A percentile compares a stretch with the other conserved stretches of the same genome.
phyloP scores from a whole-genome alignment of 2,888 invertebrate species.

The Pemphredon lugubris region DNA sequence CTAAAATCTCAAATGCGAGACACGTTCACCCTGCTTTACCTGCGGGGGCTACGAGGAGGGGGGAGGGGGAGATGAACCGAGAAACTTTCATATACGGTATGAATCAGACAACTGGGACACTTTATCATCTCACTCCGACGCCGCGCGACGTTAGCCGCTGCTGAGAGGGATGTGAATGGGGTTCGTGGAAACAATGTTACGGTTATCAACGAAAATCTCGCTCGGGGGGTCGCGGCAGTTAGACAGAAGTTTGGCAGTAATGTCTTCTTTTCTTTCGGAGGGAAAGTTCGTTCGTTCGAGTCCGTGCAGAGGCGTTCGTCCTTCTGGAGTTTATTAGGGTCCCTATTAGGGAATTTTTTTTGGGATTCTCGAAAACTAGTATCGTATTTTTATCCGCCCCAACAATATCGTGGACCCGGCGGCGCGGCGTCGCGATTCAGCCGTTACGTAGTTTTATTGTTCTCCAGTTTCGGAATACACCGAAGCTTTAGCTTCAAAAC shows the following conservation, averaged over 20 bases:
- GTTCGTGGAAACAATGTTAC: constrained; percentile 61
- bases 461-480: too few species aligned
- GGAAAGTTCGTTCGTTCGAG: too few species aligned
- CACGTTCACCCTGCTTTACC: constrained; percentile 40
- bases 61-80: background rate
- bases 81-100: constrained; percentile 31
- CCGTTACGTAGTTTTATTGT: too few species aligned
- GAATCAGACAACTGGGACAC: constrained; percentile 55
- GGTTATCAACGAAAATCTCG: constrained; percentile 42
- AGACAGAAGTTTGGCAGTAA: background rate
- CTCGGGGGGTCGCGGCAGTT: background rate
- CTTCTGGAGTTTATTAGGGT: too few species aligned
- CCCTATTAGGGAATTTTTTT: too few species aligned
- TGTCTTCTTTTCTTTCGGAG: background rate
- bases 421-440: too few species aligned
- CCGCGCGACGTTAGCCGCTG: constrained; percentile 11
- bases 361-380: too few species aligned
- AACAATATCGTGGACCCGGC: too few species aligned
- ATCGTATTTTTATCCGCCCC: too few species aligned
- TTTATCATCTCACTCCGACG: constrained; percentile 52
- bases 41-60: background rate
- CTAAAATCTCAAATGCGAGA: constrained; percentile 42
- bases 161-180: constrained; percentile 47
- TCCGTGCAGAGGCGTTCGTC: too few species aligned
- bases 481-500: too few species aligned